Evolutionary conservation across 2,113 vertebrate species (phyloP).

Genomic region (Mungos mungo): DNA sequence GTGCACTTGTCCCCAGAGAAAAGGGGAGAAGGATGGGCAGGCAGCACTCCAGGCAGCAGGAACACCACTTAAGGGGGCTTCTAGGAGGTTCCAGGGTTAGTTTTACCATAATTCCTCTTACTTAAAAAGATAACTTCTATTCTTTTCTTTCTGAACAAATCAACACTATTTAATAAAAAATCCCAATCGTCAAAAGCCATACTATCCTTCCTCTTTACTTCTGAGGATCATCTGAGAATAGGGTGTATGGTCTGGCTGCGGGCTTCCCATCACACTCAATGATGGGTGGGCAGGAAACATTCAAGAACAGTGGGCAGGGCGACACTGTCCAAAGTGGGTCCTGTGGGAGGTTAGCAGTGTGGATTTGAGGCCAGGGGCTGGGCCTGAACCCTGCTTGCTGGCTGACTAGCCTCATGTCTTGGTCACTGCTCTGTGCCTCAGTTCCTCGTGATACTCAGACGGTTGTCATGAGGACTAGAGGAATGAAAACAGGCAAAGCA

Average conservation of each 20-base stretch:
- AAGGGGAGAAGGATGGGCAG: neutral
- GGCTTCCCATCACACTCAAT: neutral
- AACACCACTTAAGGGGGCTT: neutral
- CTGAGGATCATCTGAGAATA: neutral
- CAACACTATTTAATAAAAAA: slow-evolving; percentile 21
- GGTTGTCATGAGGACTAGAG: neutral
- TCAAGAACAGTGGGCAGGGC: neutral
- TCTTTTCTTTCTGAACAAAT: slow-evolving; percentile 30
- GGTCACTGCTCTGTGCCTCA: neutral
- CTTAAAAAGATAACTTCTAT: neutral
- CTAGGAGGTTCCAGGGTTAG: neutral
- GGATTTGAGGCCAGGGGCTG: neutral
- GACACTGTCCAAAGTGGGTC: neutral
- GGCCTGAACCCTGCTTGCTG: neutral
- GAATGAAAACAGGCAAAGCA: neutral
- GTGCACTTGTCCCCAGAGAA: neutral
- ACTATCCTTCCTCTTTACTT: neutral
- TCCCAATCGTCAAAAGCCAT: neutral
- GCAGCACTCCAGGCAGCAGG: no score
- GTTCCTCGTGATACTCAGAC: neutral
- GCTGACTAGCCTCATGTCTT: neutral
- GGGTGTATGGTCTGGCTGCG: neutral
- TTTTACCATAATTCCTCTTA: neutral
- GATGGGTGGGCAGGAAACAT: neutral
- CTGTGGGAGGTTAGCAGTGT: neutral